A percentile compares a stretch with the other conserved stretches of the same genome.
These are phyloP conservation scores for Podarcis muralis DNA, from an alignment of 2,113 vertebrate genomes.

Conservation along the genomic window DNA sequence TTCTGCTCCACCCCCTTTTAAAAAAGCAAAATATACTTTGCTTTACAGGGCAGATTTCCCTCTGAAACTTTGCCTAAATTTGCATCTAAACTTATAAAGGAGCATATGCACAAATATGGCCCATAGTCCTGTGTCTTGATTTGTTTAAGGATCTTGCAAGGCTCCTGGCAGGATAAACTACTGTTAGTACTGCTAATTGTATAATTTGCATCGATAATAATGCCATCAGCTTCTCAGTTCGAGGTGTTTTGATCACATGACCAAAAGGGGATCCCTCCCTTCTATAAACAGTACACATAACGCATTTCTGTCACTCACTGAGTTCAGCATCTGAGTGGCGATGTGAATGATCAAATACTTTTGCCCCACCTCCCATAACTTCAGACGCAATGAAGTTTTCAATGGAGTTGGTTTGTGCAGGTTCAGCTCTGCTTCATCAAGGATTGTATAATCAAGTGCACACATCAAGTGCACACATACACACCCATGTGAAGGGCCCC, in stretches of 20 bases:
- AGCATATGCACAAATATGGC: too few relatives aligned
- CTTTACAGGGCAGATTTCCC: too few relatives aligned
- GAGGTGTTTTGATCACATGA: neutral
- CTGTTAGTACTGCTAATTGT: too few relatives aligned
- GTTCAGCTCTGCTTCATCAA: neutral
- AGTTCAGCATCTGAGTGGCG: neutral
- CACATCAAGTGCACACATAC: neutral
- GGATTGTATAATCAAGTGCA: neutral
- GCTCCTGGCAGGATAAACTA: too few relatives aligned
- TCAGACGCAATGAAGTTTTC: neutral
- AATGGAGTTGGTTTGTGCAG: neutral
- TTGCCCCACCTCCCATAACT: neutral
- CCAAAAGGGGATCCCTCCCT: too few relatives aligned
- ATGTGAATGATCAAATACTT: neutral
- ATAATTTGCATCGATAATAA: neutral
- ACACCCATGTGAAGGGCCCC: neutral
- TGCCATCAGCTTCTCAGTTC: neutral
- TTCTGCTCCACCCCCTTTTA: too few relatives aligned
- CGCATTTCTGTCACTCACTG: neutral
- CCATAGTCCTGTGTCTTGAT: too few relatives aligned
- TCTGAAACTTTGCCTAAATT: too few relatives aligned
- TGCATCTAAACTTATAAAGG: too few relatives aligned
- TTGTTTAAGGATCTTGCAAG: too few relatives aligned
- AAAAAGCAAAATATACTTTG: too few relatives aligned
- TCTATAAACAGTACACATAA: neutral